Evolutionary conservation across 2,113 vertebrate species (phyloP), one percentile per base, ranked within the genome.

Genomic region (Burhinus oedicnemus): DNA sequence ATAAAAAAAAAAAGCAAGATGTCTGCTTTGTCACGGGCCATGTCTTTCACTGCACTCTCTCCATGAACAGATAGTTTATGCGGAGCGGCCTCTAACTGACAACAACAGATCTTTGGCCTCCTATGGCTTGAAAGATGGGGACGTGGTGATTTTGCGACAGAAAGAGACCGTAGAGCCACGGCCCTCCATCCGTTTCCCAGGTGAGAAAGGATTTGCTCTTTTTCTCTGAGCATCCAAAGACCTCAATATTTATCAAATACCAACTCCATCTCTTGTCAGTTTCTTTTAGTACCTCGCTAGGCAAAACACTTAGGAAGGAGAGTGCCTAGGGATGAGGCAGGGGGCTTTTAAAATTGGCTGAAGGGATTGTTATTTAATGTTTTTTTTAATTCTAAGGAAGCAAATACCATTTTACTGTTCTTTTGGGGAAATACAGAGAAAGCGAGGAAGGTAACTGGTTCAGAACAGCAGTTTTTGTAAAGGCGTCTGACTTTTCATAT

Each of bases 91-190:
- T 17, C 97, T 99, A 44, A 99, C 99, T 14, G 99, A 99, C 98
- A 99, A 98, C 93, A 99, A 99, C 94, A 98, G 99, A 95, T 99
- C 99, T 26, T 97, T 99, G 98, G 99, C 99, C 44, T 99, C 98
- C 27, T 99, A 99, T n/a, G 99, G 99, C 76, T 95, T 99, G 92
- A 99, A 99, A 83, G 99, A 99, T 20, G 99, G 99, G 7, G 99
- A 99, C 3, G 99, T 99, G 97, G 99, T 99, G 93, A 98, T 99
- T 87, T 97, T 99, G 89, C 98, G 99, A 44, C 99, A 99, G 97
- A 98, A 98, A 55, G 98, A 98, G 77, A 94, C 94, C 1, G 97
- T 98, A 17, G 99, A 99, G 64, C 98, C 98, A 12, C 98, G 98
- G 55, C 98, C 98, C 26, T 86, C 98, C 8, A 97, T 98, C 72